Base-by-base conservation (phyloP, 2,888 invertebrate genomes). In the Pyrochroa serraticornis region DNA sequence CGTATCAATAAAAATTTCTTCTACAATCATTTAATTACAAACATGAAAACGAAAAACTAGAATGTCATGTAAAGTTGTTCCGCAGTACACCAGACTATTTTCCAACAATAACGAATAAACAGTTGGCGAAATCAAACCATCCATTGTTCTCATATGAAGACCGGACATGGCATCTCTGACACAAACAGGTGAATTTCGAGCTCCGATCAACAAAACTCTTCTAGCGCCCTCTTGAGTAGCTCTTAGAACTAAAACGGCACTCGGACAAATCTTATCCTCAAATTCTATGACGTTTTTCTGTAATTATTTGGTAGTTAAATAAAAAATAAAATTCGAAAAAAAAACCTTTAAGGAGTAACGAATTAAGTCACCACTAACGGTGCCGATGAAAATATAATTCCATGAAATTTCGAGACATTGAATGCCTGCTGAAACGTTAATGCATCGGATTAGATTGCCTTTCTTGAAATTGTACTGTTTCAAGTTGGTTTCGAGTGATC, bases 381-480 rank as follows among this genome's bases (percentile, higher is more conserved):
- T 88, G 37, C 91, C 91, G 32, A 91, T 83, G 70, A 86, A 92
- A 34, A 90, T 82, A 3, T 83, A 84, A 62, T 85, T 86, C 91
- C 91, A 91, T 1, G 85, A 83, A 30, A 85, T 80, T 65, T 90
- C 90, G 84, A 91, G 87, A 10, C 90, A 89, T 71, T 90, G 90
- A 60, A 91, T 82, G 0, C 89, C 86, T 70, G 85, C 86, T 5
- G 83, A 80, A 1, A 87, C 79, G 62, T 82, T 80, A 60, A 82
- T 81, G 37, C 82, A 81, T 1, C 81, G 80, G 2, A 83, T 80
- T 50, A 84, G 79, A 68, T 83, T 82, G 52, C 81, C 68, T 0
- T 83, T 84, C 71, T 82, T 81, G 58, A 86, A 82, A 71, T 86
- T 83, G 66, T 85, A 86, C 66, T 85, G 83, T 46, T 84, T 81